A percentile compares a stretch with the other conserved stretches of the same genome.
These are phyloP conservation scores for Temnothorax unifasciatus DNA, from an alignment of 2,888 invertebrate genomes.

Conservation along the genomic window DNA sequence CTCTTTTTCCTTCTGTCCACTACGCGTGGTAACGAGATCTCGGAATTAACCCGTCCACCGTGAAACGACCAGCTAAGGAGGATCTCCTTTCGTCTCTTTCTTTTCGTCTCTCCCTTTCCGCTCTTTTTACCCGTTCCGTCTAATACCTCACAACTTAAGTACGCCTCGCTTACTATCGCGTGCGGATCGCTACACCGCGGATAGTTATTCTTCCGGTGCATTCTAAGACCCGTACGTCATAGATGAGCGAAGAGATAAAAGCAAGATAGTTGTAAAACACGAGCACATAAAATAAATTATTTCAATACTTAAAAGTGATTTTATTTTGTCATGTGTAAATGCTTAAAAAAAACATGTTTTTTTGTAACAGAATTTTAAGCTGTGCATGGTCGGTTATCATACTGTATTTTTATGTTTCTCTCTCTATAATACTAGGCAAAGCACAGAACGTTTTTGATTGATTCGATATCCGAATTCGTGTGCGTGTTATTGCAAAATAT, in stretches of 20 bases:
- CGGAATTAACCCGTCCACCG: conserved; percentile 66
- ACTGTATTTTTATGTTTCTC: conserved; percentile 6
- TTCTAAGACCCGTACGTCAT: neutral
- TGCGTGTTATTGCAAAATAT: conserved; percentile 31
- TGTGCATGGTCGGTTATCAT: neutral
- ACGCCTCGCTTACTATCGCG: neutral
- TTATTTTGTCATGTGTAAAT: neutral
- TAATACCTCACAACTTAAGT: conserved; percentile 29
- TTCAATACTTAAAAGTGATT: neutral
- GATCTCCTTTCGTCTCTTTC: conserved; percentile 45
- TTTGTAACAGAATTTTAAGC: neutral
- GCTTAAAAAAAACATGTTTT: neutral
- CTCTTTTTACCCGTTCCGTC: neutral
- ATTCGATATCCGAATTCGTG: conserved; percentile 6
- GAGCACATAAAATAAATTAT: neutral
- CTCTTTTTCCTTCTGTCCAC: neutral
- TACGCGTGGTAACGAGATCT: conserved; percentile 62
- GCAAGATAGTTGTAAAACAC: neutral
- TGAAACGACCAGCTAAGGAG: conserved; percentile 59
- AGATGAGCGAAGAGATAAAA: neutral
- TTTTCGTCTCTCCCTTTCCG: neutral
- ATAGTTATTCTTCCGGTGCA: neutral
- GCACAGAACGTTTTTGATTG: conserved; percentile 24
- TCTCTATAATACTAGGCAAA: neutral
- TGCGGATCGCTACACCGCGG: neutral